Evolutionary conservation across 2,797 vertebrate genomes (phyloP), one percentile per base, ranked within the genome.

Genomic region (Neoniphon sammara): DNA sequence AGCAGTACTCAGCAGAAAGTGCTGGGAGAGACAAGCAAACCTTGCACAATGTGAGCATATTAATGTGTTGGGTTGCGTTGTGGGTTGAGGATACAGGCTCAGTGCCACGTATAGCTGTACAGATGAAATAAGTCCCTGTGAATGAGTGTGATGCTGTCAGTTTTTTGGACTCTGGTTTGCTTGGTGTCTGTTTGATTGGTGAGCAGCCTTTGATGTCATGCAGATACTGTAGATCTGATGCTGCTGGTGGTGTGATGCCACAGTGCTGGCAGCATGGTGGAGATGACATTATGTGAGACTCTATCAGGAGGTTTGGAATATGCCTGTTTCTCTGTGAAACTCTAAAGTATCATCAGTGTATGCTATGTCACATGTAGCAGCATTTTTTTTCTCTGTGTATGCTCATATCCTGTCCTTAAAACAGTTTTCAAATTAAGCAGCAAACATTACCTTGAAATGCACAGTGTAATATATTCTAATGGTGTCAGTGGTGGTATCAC

Each of bases 161-260:
- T 60, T 68, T 68, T 64, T 74, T 59, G 70, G 75, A 83, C 77
- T 66, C 27, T 21, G 70, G 69, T 64, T 71, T 66, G 69, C 69
- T 79, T 62, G 74, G 66, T 4, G 42, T 54, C 66, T 44, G 55
- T 66, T 70, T 82, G 84, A 80, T 80, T 74, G 74, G 64, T 30
- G 71, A 80, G 54, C 58, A 68, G 68, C 67, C 85, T 92, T 90
- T 91, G 88, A 92, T 88, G 88, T 77, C 66, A 79, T 47, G 57
- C 72, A 66, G 86, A 54, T 20, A 84, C 7, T 8, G 31, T 34
- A 34, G 81, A 85, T 91, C 76, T 86, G 77, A 74, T 21, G 11
- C 82, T 85, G 21, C 21, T 25, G 59, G 59, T 7, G 36, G 57
- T 59, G n/a, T 59, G 34, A 39, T 59, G 57, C 57, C 57, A 42